Base-by-base conservation (phyloP, 2,888 invertebrate genomes). In the Pherbina coryleti region DNA sequence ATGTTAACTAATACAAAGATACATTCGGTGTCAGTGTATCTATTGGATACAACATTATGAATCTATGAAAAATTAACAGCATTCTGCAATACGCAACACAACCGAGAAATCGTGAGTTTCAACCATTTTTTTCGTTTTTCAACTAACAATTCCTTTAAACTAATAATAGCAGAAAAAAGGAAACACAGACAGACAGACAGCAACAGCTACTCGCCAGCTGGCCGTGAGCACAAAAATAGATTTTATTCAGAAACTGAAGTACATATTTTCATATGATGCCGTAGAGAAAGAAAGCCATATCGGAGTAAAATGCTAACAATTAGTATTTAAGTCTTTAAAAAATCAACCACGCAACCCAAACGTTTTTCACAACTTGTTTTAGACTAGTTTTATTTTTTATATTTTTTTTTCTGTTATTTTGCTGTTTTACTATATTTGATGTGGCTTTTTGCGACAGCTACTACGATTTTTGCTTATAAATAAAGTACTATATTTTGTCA, bases 21-120 rank as follows among this genome's bases (percentile, higher is more conserved):
- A 72, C 64, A 66, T 31, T 57, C 51, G 17, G 34, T 67, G 57
- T 67, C 22, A 9, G 55, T 75, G 53, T 75, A 53, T 75, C 37
- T 66, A 67, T 75, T 17, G 67, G 67, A 67, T 66, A 51, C 34
- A 60, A 57, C 53, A 71, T 70, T 76, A 71, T 72, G 72, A 72
- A 64, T 72, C 66, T 66, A 53, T 77, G 64, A 77, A 55, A 72
- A 51, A 64, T 66, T 25, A 28, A 55, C 66, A 64, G 11, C 37
- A 34, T 72, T 72, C 72, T 19, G 31, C 37, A n/a, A 17, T 22
- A 75, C 67, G 17, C 44, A 73, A 55, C 64, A 31, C 31, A 51
- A 67, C 34, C 17, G 31, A 28, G 9, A 70, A 77, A 72, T 37
- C 57, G 77, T 77, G 66, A 77, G 77, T 77, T 70, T 72, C 14